A percentile compares a stretch with the other conserved stretches of the same genome.
Conservation (phyloP, 30 jellyfish, hydroid and myxozoan genomes). For the Hydra vulgaris region DNA sequence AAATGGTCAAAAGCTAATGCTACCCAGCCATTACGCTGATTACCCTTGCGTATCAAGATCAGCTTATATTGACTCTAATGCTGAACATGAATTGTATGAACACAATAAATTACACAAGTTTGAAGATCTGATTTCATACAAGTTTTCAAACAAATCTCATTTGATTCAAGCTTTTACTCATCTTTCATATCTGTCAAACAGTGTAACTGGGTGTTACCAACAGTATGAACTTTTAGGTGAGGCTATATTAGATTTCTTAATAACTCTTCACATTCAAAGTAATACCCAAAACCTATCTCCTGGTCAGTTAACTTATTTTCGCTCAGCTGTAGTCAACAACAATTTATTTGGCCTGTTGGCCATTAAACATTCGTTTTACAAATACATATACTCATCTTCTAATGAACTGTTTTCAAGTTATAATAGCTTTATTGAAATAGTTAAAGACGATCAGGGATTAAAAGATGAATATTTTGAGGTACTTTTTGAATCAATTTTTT, state of each 20-base stretch:
- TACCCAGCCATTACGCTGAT: conserved; percentile 37
- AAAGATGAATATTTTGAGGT: conserved; percentile 30
- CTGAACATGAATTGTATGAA: conserved; percentile 21
- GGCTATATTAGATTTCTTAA: conserved; percentile 71
- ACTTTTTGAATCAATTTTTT: not conserved
- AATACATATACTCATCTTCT: conserved; percentile 26
- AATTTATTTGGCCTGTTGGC: conserved; percentile 66
- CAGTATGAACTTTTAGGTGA: conserved; percentile 87
- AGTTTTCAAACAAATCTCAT: conserved; percentile 51
- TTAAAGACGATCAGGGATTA: conserved; percentile 1
- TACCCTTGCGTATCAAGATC: conserved; percentile 32
- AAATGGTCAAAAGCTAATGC: conserved; percentile 7
- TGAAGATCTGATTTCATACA: conserved; percentile 37
- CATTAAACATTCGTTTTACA: conserved; percentile 31
- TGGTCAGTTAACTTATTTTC: conserved; percentile 57
- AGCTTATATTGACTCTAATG: conserved; percentile 1
- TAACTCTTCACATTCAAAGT: conserved; percentile 28
- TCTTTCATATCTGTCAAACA: conserved; percentile 42
- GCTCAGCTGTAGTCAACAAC: conserved; percentile 84
- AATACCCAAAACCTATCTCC: conserved; percentile 35
- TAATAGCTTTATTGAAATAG: conserved; percentile 14
- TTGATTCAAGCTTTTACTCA: conserved; percentile 76
- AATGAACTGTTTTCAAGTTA: conserved; percentile 38
- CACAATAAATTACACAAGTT: conserved; percentile 10
- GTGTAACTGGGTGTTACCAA: conserved; percentile 59